Evolutionary conservation across 2,888 invertebrate species (phyloP).

Genomic region (Pinctada fucata): DNA sequence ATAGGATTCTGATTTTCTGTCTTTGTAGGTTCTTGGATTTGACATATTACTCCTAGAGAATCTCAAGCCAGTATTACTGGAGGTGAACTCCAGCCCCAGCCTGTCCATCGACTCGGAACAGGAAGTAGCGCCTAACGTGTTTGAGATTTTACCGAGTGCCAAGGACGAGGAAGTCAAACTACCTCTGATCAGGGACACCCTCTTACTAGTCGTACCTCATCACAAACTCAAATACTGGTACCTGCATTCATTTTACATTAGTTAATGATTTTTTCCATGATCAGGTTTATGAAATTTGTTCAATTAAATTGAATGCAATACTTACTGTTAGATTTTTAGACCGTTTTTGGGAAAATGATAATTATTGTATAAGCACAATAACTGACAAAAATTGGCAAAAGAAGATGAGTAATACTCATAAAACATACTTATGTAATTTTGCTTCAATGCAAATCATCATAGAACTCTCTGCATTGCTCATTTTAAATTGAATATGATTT

Average conservation of each 20-base stretch:
- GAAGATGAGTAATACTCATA: slow-evolving; percentile 6
- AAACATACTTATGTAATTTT: not conserved
- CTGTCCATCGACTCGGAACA: slow-evolving; percentile 76
- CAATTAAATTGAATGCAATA: too few relatives aligned
- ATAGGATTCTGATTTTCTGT: not conserved
- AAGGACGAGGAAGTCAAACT: slow-evolving; percentile 78
- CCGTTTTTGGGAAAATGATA: too few relatives aligned
- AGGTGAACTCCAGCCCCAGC: slow-evolving; percentile 79
- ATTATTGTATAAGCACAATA: too few relatives aligned
- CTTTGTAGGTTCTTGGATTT: slow-evolving; percentile 78
- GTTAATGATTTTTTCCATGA: not conserved
- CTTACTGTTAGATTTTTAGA: too few relatives aligned
- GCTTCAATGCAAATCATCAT: too few relatives aligned
- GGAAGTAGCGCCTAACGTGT: slow-evolving; percentile 69
- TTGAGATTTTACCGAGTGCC: slow-evolving; percentile 66
- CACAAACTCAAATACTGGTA: slow-evolving; percentile 55
- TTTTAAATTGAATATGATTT: too few relatives aligned
- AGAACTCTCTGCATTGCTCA: too few relatives aligned
- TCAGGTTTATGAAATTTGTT: not conserved
- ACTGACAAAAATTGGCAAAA: slow-evolving; percentile 18
- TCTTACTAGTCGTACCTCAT: slow-evolving; percentile 75
- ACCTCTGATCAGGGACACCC: slow-evolving; percentile 77
- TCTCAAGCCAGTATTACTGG: slow-evolving; percentile 77
- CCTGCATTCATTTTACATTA: slow-evolving; percentile 29
- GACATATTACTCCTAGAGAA: slow-evolving; percentile 77